Conservation (phyloP, 1,140 invertebrate species). For the Tenebrio molitor region DNA sequence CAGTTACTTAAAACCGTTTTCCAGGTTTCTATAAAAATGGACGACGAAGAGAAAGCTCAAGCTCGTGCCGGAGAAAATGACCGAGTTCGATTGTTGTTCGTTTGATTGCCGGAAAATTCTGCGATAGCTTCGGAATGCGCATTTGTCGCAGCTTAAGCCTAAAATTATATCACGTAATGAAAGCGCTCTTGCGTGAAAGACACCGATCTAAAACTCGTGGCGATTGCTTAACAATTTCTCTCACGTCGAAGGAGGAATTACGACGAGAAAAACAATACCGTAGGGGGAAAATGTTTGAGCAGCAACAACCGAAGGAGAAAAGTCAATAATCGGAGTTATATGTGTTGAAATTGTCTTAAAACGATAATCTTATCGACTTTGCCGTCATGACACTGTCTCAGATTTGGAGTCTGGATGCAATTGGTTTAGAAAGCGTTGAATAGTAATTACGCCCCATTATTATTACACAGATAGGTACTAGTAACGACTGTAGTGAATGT, state of each 20-base stretch:
- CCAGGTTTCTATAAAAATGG: too few relatives aligned
- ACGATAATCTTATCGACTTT: constrained; percentile 10
- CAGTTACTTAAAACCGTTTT: too few relatives aligned
- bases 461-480: constrained; percentile 5
- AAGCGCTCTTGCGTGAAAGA: constrained; percentile 38
- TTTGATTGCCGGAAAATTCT: not conserved
- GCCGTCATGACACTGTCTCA: not conserved
- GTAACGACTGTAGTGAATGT: constrained; percentile 24
- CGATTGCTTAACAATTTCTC: constrained; percentile 42
- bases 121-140: not conserved
- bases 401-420: not conserved
- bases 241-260: constrained; percentile 43
- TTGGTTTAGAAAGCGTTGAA: constrained; percentile 1
- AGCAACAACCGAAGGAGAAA: constrained; percentile 40
- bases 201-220: constrained; percentile 20
- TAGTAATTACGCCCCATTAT: not conserved
- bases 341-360: constrained; percentile 28
- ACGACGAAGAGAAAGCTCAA: too few relatives aligned
- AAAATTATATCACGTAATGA: constrained; percentile 35
- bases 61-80: too few relatives aligned
- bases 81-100: too few relatives aligned
- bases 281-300: constrained; percentile 29
- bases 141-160: constrained; percentile 4
- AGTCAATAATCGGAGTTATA: constrained; percentile 41
- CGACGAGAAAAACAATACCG: constrained; percentile 42